Conservation (phyloP, 1,140 invertebrate genomes). For the Frieseomelitta varia region DNA sequence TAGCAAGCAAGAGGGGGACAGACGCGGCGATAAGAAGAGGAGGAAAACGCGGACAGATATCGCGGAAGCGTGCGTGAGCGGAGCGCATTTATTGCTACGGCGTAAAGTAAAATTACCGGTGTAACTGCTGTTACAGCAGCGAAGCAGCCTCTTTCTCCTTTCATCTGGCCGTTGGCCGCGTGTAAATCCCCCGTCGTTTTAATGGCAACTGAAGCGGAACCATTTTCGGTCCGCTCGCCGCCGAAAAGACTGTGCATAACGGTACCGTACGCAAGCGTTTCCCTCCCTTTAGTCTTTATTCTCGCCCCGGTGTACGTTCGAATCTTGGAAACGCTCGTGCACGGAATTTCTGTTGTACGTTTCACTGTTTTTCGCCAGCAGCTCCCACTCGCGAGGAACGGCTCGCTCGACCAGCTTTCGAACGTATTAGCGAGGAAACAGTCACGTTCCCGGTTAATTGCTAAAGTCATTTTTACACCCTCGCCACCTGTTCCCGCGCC, state of each 20-base stretch:
- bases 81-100: slow-evolving; percentile 75
- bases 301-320: not conserved
- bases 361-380: not conserved
- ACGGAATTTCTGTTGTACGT: slow-evolving; percentile 20
- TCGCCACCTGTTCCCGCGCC: not conserved
- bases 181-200: slow-evolving; percentile 77
- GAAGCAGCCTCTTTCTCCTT: slow-evolving; percentile 52
- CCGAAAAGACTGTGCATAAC: slow-evolving; percentile 50
- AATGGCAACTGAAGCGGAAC: slow-evolving; percentile 71
- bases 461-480: slow-evolving; percentile 7
- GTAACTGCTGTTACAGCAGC: slow-evolving; percentile 69
- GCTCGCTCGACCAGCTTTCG: not conserved
- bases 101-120: slow-evolving; percentile 77
- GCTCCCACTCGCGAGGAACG: too few relatives aligned
- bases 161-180: slow-evolving; percentile 41
- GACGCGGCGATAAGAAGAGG: not conserved
- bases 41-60: slow-evolving; percentile 42
- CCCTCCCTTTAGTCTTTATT: slow-evolving; percentile 11
- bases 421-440: not conserved
- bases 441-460: slow-evolving; percentile 10
- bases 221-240: slow-evolving; percentile 73
- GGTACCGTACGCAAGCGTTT: slow-evolving; percentile 34
- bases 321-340: not conserved
- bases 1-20: not conserved
- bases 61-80: slow-evolving; percentile 74